Percentiles rank a stretch among this genome's conserved stretches.
Evolutionary conservation across 2,797 vertebrate genomes (phyloP).

Genomic region (Cirrhinus mrigala): DNA sequence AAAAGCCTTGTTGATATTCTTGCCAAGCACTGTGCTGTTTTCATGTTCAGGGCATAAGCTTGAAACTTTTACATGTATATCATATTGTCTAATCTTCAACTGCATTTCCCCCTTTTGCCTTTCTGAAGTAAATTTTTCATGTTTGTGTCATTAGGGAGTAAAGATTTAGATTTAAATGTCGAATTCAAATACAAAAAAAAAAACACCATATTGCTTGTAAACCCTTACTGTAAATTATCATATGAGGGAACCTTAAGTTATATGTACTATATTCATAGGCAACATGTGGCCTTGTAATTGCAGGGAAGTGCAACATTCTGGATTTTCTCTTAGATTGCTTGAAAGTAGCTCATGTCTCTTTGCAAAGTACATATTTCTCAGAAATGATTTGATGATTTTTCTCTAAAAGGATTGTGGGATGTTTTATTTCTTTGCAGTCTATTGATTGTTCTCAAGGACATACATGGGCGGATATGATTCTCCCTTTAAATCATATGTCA

Average conservation of each 20-base stretch:
- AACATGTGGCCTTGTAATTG: slow-evolving; percentile 26
- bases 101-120: neutral
- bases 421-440: slow-evolving; percentile 8
- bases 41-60: slow-evolving; percentile 56
- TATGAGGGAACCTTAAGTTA: neutral
- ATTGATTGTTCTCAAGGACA: slow-evolving; percentile 43
- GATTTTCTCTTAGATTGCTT: neutral
- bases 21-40: slow-evolving; percentile 54
- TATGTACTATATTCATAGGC: neutral
- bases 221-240: slow-evolving; percentile 23
- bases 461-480: slow-evolving; percentile 22
- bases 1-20: slow-evolving; percentile 45
- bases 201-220: neutral
- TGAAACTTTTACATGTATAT: slow-evolving; percentile 24
- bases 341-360: neutral
- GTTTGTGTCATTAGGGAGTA: slow-evolving; percentile 6
- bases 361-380: neutral
- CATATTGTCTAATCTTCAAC: slow-evolving; percentile 24
- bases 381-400: slow-evolving; percentile 14
- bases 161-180: slow-evolving; percentile 6
- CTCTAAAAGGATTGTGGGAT: neutral
- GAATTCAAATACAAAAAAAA: slow-evolving; percentile 1
- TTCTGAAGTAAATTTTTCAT: neutral
- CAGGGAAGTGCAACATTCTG: slow-evolving; percentile 22
- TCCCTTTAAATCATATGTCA: slow-evolving; percentile 40